These are phyloP conservation scores for Aporophyla lueneburgensis DNA, from an alignment of 2,888 invertebrate species.

Conservation along the genomic window DNA sequence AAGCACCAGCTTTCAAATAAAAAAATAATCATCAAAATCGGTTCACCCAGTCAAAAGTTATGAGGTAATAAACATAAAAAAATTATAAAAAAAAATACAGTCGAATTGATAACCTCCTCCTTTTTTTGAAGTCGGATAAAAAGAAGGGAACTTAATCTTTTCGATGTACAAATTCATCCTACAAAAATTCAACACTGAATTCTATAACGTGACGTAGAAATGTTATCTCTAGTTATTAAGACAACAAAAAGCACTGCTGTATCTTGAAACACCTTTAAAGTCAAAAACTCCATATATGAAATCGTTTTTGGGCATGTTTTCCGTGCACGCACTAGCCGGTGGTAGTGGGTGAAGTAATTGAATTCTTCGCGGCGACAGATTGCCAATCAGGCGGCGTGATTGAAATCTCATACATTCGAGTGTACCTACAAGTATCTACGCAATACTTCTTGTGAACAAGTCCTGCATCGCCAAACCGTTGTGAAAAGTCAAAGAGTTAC, in stretches of 20 bases:
- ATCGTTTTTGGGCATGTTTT: neutral
- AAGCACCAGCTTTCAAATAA: no score
- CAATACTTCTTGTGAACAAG: neutral
- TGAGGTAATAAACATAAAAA: no score
- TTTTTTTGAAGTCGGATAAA: no score
- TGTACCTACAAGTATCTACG: conserved; percentile 7
- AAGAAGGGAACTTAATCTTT: neutral
- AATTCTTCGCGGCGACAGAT: conserved; percentile 64
- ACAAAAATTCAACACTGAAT: neutral
- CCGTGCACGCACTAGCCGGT: conserved; percentile 20
- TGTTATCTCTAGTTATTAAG: neutral
- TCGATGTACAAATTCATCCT: neutral
- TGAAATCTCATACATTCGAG: conserved; percentile 48
- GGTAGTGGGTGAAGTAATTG: conserved; percentile 55
- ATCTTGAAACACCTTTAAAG: neutral
- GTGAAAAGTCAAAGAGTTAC: neutral
- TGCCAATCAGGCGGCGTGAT: conserved; percentile 73
- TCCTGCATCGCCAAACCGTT: neutral
- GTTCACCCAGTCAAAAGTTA: no score
- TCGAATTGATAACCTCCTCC: no score
- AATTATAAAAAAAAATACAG: no score
- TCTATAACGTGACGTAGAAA: neutral
- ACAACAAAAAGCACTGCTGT: neutral
- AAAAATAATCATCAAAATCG: no score
- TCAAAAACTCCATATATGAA: neutral